Evolutionary conservation across 2,113 vertebrate species (phyloP), one percentile per base, ranked within the genome.

Genomic region (Microtus richardsoni): DNA sequence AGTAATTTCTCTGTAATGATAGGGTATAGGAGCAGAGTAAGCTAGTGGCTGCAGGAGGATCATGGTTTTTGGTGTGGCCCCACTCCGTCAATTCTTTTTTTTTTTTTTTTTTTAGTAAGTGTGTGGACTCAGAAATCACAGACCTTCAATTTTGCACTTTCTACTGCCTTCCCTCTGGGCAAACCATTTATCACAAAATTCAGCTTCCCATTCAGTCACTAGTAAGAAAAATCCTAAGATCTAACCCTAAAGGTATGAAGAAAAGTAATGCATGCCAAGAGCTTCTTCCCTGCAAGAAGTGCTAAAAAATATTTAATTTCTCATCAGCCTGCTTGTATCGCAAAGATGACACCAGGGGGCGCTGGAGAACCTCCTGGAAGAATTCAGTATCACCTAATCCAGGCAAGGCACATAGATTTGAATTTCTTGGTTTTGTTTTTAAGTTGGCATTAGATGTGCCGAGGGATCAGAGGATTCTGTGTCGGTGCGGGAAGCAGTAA

Each of bases 281-380:
- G 7, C n/a, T 84, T 62, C 54, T 73, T 49, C 54, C 19, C 66
- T 68, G 52, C 47, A 84, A 86, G 78, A 93, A 73, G 10, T 19
- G 9, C 47, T 58, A 41, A 71, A 89, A 89, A 68, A 64, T 44
- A 75, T 21, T 26, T 41, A 54, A 74, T 93, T 41, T 19, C 58
- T 58, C 75, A 21, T 6, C 3, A 79, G n/a, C 21, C 5, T 41
- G 4, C 10, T 2, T 54, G 6, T n/a, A 41, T 44, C 26, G 33
- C 74, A 62, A 54, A 93, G 0, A 3, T 75, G 75, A 68, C 89
- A 73, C 47, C 36, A 97, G 87, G 9, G 44, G 68, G 87, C 30
- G 79, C 49, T 41, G 8, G 87, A 96, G 70, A 94, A 58, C 16
- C 54, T 89, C 74, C 68, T 0, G 39, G 24, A n/a, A 96, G 86